phyloP scores from a whole-genome alignment of 2,888 invertebrate genomes.

The Orthonevra nobilis region DNA sequence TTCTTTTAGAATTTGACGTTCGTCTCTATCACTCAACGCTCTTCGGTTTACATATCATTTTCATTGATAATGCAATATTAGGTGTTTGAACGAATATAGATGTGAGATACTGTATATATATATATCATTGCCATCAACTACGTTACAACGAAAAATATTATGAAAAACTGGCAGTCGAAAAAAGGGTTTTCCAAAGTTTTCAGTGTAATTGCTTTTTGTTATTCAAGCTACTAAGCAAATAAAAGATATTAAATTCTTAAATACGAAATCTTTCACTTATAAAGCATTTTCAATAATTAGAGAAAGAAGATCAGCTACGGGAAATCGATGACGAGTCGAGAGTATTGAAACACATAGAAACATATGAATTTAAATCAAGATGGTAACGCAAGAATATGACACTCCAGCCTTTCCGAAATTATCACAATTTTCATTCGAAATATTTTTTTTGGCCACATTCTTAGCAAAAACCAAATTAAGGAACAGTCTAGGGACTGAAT shows the following conservation, averaged over 20 bases:
- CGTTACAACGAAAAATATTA: neutral
- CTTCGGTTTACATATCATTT: too few species aligned
- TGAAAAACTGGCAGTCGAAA: conserved; percentile 12
- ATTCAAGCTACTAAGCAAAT: conserved; percentile 9
- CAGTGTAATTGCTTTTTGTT: conserved; percentile 8
- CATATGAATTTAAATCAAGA: conserved; percentile 6
- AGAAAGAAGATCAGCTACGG: conserved; percentile 1
- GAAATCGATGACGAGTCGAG: neutral
- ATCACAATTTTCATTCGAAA: conserved; percentile 1
- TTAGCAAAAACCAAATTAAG: neutral
- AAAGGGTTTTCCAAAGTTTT: neutral
- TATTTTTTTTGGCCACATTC: conserved; percentile 4
- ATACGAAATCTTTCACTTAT: conserved; percentile 1
- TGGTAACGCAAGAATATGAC: conserved; percentile 5
- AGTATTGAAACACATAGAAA: conserved; percentile 5
- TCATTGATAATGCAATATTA: too few species aligned
- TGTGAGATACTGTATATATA: too few species aligned
- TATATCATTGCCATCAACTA: conserved; percentile 1
- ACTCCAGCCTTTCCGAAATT: conserved; percentile 8
- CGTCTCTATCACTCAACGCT: too few species aligned
- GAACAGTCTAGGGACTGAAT: too few species aligned
- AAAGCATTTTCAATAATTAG: conserved; percentile 1
- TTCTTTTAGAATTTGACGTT: too few species aligned
- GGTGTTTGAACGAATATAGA: too few species aligned
- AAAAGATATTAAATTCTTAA: neutral